A percentile compares a stretch with the other conserved stretches of the same genome.
Evolutionary conservation across 2,797 vertebrate species (phyloP).

Genomic region (Mormyrops boulengeri): DNA sequence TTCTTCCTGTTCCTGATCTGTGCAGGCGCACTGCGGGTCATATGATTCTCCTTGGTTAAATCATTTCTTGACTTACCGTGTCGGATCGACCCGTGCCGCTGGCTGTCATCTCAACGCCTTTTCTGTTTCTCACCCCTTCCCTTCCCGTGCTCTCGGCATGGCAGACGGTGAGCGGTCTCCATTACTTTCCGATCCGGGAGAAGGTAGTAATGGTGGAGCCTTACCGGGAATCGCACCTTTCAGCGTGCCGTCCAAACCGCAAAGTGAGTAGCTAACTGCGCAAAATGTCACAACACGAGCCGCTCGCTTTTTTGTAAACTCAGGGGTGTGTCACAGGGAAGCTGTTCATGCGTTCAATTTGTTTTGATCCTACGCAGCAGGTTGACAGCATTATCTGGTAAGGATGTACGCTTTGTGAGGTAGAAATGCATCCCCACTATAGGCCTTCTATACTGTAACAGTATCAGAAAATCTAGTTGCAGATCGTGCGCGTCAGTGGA

Average conservation of each 20-base stretch:
- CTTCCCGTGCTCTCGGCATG: constrained; percentile 44
- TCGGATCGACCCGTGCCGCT: neutral
- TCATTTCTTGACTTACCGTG: neutral
- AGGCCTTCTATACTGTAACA: neutral
- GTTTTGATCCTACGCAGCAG: neutral
- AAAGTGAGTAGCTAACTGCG: constrained; percentile 54
- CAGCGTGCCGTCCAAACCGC: constrained; percentile 51
- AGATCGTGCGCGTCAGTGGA: neutral
- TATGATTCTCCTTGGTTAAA: neutral
- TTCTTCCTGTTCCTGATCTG: neutral
- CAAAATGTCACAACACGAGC: neutral
- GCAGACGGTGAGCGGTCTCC: constrained; percentile 79
- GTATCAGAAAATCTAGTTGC: neutral
- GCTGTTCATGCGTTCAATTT: neutral
- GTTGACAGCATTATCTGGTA: neutral
- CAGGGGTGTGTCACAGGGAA: neutral
- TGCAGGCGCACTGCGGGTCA: neutral
- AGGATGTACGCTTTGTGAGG: neutral
- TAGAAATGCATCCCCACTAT: neutral
- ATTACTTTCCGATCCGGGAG: constrained; percentile 67
- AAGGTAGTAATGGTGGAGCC: constrained; percentile 59
- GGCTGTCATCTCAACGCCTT: neutral
- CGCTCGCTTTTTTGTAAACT: neutral
- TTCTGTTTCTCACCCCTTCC: neutral
- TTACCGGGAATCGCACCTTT: constrained; percentile 45